These are phyloP conservation scores for Rhingia rostrata DNA, from an alignment of 2,888 invertebrate genomes.

Conservation along the genomic window DNA sequence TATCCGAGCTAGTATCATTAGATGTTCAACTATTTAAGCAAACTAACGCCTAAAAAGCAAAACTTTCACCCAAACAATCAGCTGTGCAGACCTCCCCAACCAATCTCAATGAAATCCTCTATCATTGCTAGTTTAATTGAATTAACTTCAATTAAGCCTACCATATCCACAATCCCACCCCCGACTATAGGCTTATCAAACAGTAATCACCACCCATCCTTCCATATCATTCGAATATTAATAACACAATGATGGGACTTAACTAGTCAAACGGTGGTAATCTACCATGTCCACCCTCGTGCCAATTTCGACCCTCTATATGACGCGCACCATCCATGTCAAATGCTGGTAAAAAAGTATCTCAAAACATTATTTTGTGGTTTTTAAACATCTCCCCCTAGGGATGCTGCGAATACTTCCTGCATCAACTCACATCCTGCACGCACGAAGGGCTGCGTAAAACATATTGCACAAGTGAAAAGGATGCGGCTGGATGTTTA, in stretches of 20 bases:
- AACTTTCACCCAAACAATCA: too few species aligned
- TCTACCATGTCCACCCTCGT: conserved; percentile 63
- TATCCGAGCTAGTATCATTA: too few species aligned
- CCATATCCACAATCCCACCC: conserved; percentile 19
- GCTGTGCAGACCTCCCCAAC: too few species aligned
- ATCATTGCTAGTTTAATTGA: conserved; percentile 11
- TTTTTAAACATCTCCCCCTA: conserved; percentile 60
- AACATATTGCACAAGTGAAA: conserved; percentile 68
- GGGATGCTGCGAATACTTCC: conserved; percentile 51
- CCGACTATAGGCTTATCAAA: conserved; percentile 65
- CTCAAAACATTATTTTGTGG: conserved; percentile 65
- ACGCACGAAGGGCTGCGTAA: conserved; percentile 31
- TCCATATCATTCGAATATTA: conserved; percentile 65
- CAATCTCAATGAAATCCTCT: too few species aligned
- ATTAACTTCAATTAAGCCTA: conserved; percentile 36
- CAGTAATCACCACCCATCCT: conserved; percentile 63
- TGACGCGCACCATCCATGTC: background rate
- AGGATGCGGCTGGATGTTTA: conserved; percentile 66
- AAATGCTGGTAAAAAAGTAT: conserved; percentile 49
- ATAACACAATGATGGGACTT: conserved; percentile 56
- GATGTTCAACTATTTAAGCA: too few species aligned
- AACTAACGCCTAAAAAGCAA: too few species aligned
- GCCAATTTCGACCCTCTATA: conserved; percentile 18
- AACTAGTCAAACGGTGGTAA: conserved; percentile 64
- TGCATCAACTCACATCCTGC: conserved; percentile 37